phyloP scores from a whole-genome alignment of 1,140 invertebrate genomes.

The Asbolus verrucosus region DNA sequence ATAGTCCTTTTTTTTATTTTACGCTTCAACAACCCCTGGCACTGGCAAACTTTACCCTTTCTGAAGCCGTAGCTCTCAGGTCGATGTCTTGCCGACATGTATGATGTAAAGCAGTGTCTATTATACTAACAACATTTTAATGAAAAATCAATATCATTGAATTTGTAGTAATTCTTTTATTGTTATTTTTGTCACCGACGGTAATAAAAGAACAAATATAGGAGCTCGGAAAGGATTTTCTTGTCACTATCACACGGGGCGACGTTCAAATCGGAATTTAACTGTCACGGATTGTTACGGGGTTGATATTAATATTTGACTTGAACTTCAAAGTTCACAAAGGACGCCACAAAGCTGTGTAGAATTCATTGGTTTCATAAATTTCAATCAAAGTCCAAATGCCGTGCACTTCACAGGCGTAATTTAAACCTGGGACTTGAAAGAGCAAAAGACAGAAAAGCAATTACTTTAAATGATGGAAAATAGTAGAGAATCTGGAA shows the following conservation, averaged over 20 bases:
- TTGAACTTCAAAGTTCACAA: constrained; percentile 32
- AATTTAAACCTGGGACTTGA: no score
- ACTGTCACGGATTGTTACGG: constrained; percentile 30
- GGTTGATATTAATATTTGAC: constrained; percentile 35
- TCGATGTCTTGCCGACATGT: constrained; percentile 5
- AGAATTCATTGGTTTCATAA: constrained; percentile 6
- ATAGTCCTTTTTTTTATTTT: no score
- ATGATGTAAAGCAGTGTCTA: background rate
- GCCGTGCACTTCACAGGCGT: background rate
- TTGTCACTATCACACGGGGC: background rate
- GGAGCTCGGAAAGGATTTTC: background rate
- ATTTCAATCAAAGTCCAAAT: constrained; percentile 15
- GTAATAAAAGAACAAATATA: background rate
- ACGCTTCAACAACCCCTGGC: background rate
- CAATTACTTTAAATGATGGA: no score
- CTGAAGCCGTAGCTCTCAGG: constrained; percentile 5
- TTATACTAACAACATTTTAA: no score
- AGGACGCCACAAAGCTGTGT: background rate
- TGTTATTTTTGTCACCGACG: background rate
- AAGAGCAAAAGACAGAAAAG: no score
- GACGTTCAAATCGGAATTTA: constrained; percentile 21
- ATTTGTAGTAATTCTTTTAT: no score
- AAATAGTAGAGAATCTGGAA: no score
- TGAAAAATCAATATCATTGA: no score
- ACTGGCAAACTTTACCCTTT: no score